A percentile compares a stretch with the other conserved stretches of the same genome.
Conservation (phyloP, 1,140 invertebrate genomes). For the Drosophila varians region DNA sequence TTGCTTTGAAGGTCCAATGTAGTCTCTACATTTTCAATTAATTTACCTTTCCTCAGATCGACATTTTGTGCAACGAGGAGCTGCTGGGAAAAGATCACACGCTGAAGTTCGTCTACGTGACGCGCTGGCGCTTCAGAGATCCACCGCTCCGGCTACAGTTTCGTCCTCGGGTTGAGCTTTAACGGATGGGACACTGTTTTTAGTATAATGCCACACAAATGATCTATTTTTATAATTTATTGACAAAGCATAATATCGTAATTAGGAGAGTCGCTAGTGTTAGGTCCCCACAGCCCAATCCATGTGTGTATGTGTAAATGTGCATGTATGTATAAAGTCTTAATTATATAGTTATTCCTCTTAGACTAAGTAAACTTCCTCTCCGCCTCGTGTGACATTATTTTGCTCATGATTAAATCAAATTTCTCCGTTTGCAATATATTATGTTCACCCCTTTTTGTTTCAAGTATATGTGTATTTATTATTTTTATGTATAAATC, state of each 20-base stretch:
- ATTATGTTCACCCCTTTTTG: constrained; percentile 52
- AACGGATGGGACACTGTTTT: constrained; percentile 50
- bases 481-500: constrained; percentile 75
- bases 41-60: constrained; percentile 89
- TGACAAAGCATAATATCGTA: constrained; percentile 65
- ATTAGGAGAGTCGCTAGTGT: constrained; percentile 63
- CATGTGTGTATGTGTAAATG: constrained; percentile 58
- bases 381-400: constrained; percentile 55
- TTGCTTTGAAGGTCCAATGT: background rate
- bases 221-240: constrained; percentile 81
- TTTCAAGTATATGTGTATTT: constrained; percentile 66
- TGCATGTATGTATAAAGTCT: constrained; percentile 75
- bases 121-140: constrained; percentile 97
- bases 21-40: background rate
- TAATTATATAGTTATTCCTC: constrained; percentile 55
- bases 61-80: constrained; percentile 99
- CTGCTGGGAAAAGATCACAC: constrained; percentile 99
- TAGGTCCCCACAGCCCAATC: constrained; percentile 25
- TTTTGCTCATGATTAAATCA: constrained; percentile 70
- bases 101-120: constrained; percentile 99
- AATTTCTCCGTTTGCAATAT: constrained; percentile 64
- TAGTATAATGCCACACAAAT: constrained; percentile 61
- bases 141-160: constrained; percentile 93
- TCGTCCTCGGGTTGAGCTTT: constrained; percentile 87
- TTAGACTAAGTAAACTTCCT: constrained; percentile 55